A percentile compares a stretch with the other conserved stretches of the same genome.
Conservation (phyloP, 2,113 vertebrate species). For the Eretmochelys imbricata region DNA sequence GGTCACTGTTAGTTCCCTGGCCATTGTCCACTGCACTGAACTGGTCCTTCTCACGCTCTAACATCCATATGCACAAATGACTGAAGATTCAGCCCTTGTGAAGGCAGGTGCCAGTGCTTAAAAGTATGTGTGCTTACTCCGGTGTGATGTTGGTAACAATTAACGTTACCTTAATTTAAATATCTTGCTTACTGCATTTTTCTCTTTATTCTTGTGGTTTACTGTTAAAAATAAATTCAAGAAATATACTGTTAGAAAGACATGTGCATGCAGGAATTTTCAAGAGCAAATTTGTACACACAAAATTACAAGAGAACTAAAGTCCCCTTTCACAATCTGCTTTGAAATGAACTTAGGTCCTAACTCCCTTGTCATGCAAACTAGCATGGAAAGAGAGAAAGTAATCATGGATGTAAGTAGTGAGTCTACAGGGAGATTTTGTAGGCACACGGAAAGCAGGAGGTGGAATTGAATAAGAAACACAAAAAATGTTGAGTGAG, state of each 20-base stretch:
- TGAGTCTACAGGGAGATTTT: conserved; percentile 42
- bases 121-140: conserved; percentile 26
- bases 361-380: neutral
- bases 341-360: conserved; percentile 18
- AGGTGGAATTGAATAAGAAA: conserved; percentile 23
- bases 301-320: conserved; percentile 31
- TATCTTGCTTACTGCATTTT: conserved; percentile 40
- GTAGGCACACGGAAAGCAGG: conserved; percentile 14
- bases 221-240: conserved; percentile 60
- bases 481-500: neutral
- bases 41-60: conserved; percentile 57
- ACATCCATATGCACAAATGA: conserved; percentile 64
- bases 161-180: conserved; percentile 52
- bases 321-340: conserved; percentile 45
- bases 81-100: conserved; percentile 59
- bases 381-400: conserved; percentile 20
- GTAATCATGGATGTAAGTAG: neutral
- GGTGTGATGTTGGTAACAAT: conserved; percentile 29
- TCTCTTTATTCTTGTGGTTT: conserved; percentile 38
- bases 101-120: conserved; percentile 43
- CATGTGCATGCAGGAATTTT: conserved; percentile 24
- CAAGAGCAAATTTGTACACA: conserved; percentile 43
- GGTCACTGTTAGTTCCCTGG: neutral
- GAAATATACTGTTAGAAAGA: conserved; percentile 22
- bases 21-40: conserved; percentile 61